Evolutionary conservation across 2,797 vertebrate genomes (phyloP).

Genomic region (Bucorvus abyssinicus): DNA sequence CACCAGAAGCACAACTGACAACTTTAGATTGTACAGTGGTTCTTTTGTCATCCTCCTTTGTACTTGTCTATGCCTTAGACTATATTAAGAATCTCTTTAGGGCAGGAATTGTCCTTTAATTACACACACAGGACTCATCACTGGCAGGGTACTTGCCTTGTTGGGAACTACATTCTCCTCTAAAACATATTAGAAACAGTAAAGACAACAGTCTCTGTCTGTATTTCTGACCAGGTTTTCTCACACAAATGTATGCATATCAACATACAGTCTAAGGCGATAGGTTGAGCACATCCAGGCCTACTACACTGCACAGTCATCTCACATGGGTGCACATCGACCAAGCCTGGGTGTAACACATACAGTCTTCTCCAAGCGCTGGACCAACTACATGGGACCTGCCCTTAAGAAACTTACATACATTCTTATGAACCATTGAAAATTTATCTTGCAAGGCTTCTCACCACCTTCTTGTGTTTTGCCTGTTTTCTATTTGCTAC

Average conservation of each 20-base stretch:
- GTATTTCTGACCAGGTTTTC: background rate
- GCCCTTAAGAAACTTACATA: background rate
- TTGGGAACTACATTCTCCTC: background rate
- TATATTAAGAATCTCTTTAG: background rate
- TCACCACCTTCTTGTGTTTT: background rate
- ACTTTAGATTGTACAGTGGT: accelerated
- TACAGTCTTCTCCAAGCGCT: background rate
- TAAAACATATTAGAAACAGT: background rate
- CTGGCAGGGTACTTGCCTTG: background rate
- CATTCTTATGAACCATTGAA: accelerated
- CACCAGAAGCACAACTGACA: background rate
- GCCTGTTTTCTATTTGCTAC: background rate
- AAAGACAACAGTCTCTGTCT: background rate
- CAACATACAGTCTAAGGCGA: too few species aligned
- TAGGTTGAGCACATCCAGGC: background rate
- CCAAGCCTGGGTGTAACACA: background rate
- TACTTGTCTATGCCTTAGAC: background rate
- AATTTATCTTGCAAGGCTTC: background rate
- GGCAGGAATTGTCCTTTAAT: background rate
- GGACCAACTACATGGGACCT: background rate
- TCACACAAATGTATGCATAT: background rate
- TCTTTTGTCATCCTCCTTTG: background rate
- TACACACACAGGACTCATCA: background rate
- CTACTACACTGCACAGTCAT: too few species aligned
- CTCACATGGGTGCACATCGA: background rate